Percentiles rank a stretch among this genome's conserved stretches.
Evolutionary conservation across 2,888 invertebrate species (phyloP).

Genomic region (Lacanobia wlatinum): DNA sequence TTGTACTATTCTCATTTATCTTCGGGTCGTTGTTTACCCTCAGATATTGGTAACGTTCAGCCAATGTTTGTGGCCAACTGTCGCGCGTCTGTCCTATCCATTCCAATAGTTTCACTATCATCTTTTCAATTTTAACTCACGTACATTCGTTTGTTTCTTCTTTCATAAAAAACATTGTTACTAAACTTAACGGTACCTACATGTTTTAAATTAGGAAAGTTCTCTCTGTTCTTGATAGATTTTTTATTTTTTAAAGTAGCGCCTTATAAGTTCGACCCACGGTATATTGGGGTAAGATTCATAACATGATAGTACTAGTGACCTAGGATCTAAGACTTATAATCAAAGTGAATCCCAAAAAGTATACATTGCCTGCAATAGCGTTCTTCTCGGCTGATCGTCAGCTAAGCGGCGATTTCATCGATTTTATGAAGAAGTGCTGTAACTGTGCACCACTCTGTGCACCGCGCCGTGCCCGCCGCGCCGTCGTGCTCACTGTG

Average conservation of each 20-base stretch:
- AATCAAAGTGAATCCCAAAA: too few species aligned
- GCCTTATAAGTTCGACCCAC: not conserved
- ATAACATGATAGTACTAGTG: not conserved
- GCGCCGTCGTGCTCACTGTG: too few species aligned
- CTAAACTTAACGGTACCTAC: not conserved
- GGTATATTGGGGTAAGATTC: not conserved
- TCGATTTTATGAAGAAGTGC: too few species aligned
- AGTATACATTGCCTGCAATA: too few species aligned
- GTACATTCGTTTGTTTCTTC: not conserved
- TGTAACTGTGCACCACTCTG: too few species aligned
- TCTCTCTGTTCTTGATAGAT: not conserved
- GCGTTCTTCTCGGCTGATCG: too few species aligned
- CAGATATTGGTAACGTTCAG: slow-evolving; percentile 48
- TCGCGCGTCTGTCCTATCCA: not conserved
- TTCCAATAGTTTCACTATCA: not conserved
- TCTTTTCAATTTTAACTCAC: not conserved
- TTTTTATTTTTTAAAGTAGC: not conserved
- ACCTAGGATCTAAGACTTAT: too few species aligned
- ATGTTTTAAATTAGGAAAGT: not conserved
- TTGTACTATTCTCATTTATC: slow-evolving; percentile 70
- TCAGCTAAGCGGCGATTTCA: too few species aligned
- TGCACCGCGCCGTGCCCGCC: too few species aligned
- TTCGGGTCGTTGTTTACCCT: slow-evolving; percentile 52
- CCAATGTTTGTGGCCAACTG: slow-evolving; percentile 16
- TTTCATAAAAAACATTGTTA: too few species aligned